Conservation (phyloP, 2,888 invertebrate species). For the Belgica antarctica region DNA sequence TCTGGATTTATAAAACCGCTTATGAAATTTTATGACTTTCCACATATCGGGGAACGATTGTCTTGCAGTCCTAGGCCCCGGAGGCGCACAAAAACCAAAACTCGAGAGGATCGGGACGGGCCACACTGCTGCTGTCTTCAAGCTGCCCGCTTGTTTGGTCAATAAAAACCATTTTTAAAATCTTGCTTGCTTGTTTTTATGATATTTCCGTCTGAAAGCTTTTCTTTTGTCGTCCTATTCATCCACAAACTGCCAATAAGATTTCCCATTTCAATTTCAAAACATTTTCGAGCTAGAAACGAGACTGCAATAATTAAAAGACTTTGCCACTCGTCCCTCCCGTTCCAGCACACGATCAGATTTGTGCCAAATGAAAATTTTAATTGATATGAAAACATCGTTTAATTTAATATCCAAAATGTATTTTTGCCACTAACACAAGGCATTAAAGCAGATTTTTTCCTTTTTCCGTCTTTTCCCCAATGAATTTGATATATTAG, state of each 20-base stretch:
- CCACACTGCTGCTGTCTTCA: not conserved
- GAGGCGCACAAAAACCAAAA: not conserved
- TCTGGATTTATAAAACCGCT: conserved; percentile 15
- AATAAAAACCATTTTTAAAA: conserved; percentile 17
- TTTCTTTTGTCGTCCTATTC: too few species aligned
- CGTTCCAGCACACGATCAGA: too few species aligned
- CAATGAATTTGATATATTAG: conserved; percentile 42
- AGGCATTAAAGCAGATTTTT: not conserved
- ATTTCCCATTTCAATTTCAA: not conserved
- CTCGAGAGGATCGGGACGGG: not conserved
- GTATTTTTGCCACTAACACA: conserved; percentile 20
- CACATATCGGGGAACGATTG: not conserved
- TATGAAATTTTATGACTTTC: conserved; percentile 10
- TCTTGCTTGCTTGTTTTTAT: not conserved
- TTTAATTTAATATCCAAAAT: conserved; percentile 38
- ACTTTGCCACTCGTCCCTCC: too few species aligned
- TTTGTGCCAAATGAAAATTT: conserved; percentile 41
- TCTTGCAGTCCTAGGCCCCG: not conserved
- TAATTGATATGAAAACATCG: conserved; percentile 40
- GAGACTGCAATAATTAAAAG: conserved; percentile 14
- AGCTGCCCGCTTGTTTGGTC: conserved; percentile 1
- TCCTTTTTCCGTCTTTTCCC: conserved; percentile 11
- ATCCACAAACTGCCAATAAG: not conserved
- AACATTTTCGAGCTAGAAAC: not conserved
- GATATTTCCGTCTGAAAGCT: conserved; percentile 1